Conservation (phyloP, 2,113 vertebrate genomes). For the Trochalopteron elliotii region DNA sequence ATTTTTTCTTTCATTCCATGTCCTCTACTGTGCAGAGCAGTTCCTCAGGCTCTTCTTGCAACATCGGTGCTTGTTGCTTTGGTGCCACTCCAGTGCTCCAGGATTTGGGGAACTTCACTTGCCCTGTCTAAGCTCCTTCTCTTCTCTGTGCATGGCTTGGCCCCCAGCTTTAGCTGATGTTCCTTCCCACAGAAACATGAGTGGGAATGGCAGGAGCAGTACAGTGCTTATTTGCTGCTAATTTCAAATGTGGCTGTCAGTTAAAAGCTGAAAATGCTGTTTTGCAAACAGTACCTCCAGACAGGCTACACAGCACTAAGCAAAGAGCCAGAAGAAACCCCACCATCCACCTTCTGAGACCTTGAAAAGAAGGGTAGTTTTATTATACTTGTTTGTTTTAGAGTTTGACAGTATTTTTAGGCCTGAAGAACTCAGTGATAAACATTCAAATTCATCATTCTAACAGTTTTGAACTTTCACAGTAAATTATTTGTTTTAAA, state of each 20-base stretch:
- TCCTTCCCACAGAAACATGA: not conserved
- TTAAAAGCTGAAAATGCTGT: not conserved
- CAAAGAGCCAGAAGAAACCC: not conserved
- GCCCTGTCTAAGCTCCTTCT: not conserved
- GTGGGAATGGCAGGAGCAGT: not conserved
- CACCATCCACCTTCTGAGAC: not conserved
- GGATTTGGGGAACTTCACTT: not conserved
- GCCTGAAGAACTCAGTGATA: not conserved
- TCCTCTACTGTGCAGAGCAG: not conserved
- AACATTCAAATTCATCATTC: not conserved
- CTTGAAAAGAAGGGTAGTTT: not conserved
- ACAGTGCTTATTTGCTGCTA: not conserved
- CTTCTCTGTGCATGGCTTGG: not conserved
- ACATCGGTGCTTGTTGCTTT: not conserved
- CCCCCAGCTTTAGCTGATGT: not conserved
- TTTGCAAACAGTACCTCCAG: not conserved
- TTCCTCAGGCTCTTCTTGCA: not conserved
- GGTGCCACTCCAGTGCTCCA: not conserved
- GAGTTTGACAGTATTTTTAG: not conserved
- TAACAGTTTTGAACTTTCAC: constrained; percentile 31
- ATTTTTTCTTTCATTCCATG: not conserved
- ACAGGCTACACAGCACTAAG: not conserved
- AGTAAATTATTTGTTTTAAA: constrained; percentile 56
- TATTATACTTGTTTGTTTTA: not conserved
- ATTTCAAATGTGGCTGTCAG: not conserved